Conservation (phyloP, 2,113 vertebrate genomes). For the Oncorhynchus kisutch region DNA sequence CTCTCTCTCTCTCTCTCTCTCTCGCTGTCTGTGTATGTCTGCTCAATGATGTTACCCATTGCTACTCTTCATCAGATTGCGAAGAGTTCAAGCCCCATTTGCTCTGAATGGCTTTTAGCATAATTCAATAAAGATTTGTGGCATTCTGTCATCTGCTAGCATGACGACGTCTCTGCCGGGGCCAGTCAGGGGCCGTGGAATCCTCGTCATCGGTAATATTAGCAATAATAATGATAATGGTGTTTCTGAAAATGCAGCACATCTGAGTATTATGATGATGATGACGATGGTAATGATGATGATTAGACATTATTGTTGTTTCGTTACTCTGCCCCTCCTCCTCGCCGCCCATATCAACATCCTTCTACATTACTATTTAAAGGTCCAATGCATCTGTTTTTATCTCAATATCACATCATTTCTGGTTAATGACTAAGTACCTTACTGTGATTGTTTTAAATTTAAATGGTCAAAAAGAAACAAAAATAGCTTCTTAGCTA, state of each 20-base stretch:
- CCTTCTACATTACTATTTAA: conserved; percentile 7
- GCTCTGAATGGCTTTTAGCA: conserved; percentile 62
- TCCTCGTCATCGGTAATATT: conserved; percentile 71
- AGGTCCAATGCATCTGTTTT: too few relatives aligned
- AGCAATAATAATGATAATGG: conserved; percentile 71
- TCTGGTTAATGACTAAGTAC: too few relatives aligned
- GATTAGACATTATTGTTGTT: conserved; percentile 34
- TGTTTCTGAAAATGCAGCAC: conserved; percentile 62
- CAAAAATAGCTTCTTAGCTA: too few relatives aligned
- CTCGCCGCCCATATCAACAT: background rate
- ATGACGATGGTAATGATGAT: conserved; percentile 44
- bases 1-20: background rate
- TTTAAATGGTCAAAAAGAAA: too few relatives aligned
- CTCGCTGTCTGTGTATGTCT: background rate
- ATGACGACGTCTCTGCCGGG: conserved; percentile 66
- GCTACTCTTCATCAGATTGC: conserved; percentile 37
- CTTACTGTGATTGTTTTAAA: too few relatives aligned
- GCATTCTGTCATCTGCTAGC: conserved; percentile 69
- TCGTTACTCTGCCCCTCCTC: conserved; percentile 32
- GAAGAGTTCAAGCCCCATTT: conserved; percentile 65
- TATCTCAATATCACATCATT: too few relatives aligned
- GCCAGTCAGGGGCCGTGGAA: conserved; percentile 58
- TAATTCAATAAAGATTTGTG: conserved; percentile 65
- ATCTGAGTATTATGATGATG: conserved; percentile 51
- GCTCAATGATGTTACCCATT: conserved; percentile 35